Evolutionary conservation across 2,888 invertebrate genomes (phyloP), one percentile per base, ranked within the genome.

Genomic region (Parnassius smintheus): DNA sequence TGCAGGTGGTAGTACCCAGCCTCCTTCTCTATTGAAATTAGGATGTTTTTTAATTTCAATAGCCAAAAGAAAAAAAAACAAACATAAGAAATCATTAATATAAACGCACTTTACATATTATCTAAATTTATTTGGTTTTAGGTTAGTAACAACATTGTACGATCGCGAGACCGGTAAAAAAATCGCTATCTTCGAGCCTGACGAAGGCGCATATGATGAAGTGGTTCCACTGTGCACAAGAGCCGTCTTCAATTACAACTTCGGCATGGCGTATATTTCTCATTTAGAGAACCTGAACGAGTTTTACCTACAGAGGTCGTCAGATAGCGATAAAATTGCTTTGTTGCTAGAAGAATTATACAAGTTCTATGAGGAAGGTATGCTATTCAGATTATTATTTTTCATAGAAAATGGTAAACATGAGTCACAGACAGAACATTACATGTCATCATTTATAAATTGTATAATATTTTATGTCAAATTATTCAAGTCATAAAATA

Each of bases 81-180:
- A n/a, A n/a, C n/a, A n/a, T n/a, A n/a, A n/a, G n/a, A n/a, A n/a
- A n/a, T n/a, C n/a, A n/a, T n/a, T n/a, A n/a, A n/a, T n/a, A 35
- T 35, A 35, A 35, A 35, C 35, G 35, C 0, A 35, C 35, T 35
- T 35, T 35, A 35, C 35, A 35, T 35, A 35, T 35, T 35, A 35
- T 35, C 35, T 35, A 46, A 42, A 18, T 46, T 54, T 55, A 41
- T 7, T 66, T 64, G 67, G 46, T 68, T 88, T 90, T 80, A 96
- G 96, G 66, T 83, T 96, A 67, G 87, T 94, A 61, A 92, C 95
- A 61, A 94, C 94, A 2, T 83, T 96, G 2, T 95, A 95, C 74
- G 92, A 94, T 62, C 74, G 75, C 4, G 67, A 70, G 1, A 84
- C 83, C 0, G 93, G 93, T 9, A 77, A 80, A 18, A 93, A 93